phyloP scores from a whole-genome alignment of 1,140 invertebrate genomes.

The Thalassaphorura encarpata region DNA sequence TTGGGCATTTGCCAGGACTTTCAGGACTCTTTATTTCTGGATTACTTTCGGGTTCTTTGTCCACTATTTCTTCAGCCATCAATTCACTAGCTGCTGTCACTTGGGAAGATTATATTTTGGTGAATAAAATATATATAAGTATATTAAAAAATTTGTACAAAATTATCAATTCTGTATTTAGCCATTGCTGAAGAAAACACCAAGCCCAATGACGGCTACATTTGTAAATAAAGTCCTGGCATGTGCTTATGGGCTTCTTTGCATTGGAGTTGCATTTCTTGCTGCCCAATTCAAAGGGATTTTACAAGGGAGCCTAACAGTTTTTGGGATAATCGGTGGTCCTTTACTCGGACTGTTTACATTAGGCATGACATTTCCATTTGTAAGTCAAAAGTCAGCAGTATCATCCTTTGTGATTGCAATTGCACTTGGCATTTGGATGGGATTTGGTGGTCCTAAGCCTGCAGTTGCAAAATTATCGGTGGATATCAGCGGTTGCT shows the following conservation, averaged over 20 bases:
- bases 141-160: slow-evolving; percentile 35
- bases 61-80: slow-evolving; percentile 70
- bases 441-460: slow-evolving; percentile 71
- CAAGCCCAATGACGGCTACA: slow-evolving; percentile 3
- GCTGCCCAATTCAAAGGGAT: slow-evolving; percentile 60
- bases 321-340: slow-evolving; percentile 70
- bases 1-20: slow-evolving; percentile 56
- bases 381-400: slow-evolving; percentile 55
- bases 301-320: slow-evolving; percentile 59
- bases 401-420: slow-evolving; percentile 53
- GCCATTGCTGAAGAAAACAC: slow-evolving; percentile 5
- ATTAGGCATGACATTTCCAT: slow-evolving; percentile 59
- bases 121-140: slow-evolving; percentile 11
- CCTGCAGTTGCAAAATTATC: slow-evolving; percentile 49
- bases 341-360: slow-evolving; percentile 68
- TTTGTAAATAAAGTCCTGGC: slow-evolving; percentile 48
- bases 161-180: slow-evolving; percentile 19
- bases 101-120: slow-evolving; percentile 66
- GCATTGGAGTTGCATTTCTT: slow-evolving; percentile 61
- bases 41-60: slow-evolving; percentile 72
- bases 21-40: slow-evolving; percentile 71
- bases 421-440: slow-evolving; percentile 64
- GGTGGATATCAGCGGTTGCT: slow-evolving; percentile 3
- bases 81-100: slow-evolving; percentile 81
- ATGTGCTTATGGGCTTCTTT: slow-evolving; percentile 54